Evolutionary conservation across 2,113 vertebrate species (phyloP).

Genomic region (Rostratula benghalensis): DNA sequence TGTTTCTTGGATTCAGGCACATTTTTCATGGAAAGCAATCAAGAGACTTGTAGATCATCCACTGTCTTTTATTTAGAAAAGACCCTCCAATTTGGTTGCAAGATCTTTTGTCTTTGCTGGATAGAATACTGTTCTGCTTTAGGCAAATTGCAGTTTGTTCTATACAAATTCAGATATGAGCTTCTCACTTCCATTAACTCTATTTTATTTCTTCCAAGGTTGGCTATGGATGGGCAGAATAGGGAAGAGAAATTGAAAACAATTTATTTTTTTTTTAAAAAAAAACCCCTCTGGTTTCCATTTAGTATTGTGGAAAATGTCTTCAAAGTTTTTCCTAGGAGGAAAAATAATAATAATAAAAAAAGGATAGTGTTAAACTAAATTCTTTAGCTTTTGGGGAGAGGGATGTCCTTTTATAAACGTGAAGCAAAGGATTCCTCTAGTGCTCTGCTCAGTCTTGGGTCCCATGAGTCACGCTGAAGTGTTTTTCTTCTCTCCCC

Average conservation of each 20-base stretch:
- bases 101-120: constrained; percentile 17
- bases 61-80: not conserved
- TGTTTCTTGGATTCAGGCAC: constrained; percentile 50
- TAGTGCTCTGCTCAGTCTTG: constrained; percentile 1
- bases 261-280: not conserved
- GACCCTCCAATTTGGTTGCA: not conserved
- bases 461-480: constrained; percentile 39
- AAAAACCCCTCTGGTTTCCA: not conserved
- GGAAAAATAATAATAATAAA: not conserved
- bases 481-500: constrained; percentile 29
- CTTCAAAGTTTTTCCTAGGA: not conserved
- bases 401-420: constrained; percentile 39
- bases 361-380: not conserved
- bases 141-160: not conserved
- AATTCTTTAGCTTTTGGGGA: not conserved
- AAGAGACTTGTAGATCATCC: constrained; percentile 10
- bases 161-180: not conserved
- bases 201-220: not conserved
- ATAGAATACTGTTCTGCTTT: not conserved
- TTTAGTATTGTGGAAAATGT: not conserved
- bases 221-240: constrained; percentile 4
- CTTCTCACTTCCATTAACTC: not conserved
- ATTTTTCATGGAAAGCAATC: constrained; percentile 26
- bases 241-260: not conserved
- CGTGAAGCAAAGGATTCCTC: constrained; percentile 54